A percentile compares a stretch with the other conserved stretches of the same genome.
phyloP scores from a whole-genome alignment of 2,113 vertebrate genomes.

The Enhydra lutris region DNA sequence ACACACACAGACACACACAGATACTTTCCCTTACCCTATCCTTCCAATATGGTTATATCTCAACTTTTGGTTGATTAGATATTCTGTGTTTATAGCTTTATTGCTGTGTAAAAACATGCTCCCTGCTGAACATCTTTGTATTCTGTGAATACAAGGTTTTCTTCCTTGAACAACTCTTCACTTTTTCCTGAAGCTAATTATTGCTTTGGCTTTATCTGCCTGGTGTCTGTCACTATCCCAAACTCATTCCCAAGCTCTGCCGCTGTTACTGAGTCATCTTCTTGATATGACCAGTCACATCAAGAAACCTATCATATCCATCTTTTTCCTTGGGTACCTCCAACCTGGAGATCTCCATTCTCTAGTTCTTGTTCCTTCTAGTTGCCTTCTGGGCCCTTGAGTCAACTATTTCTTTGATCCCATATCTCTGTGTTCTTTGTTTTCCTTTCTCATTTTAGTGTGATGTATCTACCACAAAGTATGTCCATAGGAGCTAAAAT shows the following conservation, averaged over 20 bases:
- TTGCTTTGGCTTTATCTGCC: background rate
- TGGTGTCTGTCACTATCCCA: background rate
- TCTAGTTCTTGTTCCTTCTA: background rate
- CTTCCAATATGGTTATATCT: background rate
- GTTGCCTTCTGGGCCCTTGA: background rate
- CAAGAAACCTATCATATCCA: background rate
- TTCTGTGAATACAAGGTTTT: background rate
- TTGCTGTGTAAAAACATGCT: background rate
- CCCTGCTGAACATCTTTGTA: background rate
- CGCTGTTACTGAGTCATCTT: background rate
- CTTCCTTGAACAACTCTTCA: background rate
- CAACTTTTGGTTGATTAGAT: background rate
- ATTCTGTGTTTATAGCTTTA: background rate
- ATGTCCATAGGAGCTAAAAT: background rate
- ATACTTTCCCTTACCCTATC: background rate
- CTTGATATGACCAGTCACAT: background rate
- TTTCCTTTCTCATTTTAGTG: background rate
- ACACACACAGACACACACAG: no score
- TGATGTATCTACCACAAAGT: background rate
- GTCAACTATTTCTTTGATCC: background rate
- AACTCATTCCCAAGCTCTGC: background rate
- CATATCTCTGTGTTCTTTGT: background rate
- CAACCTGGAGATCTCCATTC: background rate
- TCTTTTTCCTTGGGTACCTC: background rate
- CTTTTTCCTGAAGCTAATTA: constrained; percentile 24